A percentile compares a stretch with the other conserved stretches of the same genome.
Evolutionary conservation across 2,113 vertebrate genomes (phyloP).

Genomic region (Lagopus leucura): DNA sequence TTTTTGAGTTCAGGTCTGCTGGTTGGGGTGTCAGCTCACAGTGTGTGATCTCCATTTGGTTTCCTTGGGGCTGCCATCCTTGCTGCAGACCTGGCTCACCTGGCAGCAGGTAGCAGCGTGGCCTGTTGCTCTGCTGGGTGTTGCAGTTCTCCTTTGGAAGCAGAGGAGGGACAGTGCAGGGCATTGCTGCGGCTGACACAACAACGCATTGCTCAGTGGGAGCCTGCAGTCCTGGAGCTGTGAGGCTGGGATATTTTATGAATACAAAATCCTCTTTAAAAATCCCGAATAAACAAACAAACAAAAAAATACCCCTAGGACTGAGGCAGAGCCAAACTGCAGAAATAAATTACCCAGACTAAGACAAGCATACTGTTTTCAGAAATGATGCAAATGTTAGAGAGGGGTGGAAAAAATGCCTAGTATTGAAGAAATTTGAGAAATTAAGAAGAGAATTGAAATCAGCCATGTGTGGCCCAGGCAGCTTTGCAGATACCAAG

Average conservation of each 20-base stretch:
- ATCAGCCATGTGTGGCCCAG: neutral
- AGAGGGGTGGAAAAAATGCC: neutral
- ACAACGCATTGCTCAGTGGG: neutral
- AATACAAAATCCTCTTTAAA: slow-evolving; percentile 25
- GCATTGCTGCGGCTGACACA: neutral
- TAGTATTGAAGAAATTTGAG: neutral
- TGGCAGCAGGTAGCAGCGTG: neutral
- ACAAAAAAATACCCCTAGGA: neutral
- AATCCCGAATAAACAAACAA: neutral
- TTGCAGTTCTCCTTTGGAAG: neutral
- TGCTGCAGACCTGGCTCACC: neutral
- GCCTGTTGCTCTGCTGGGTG: neutral
- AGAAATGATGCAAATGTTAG: neutral
- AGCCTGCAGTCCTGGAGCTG: neutral
- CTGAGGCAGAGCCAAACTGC: neutral
- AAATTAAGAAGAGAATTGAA: neutral
- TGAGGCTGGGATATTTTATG: neutral
- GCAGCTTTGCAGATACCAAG: neutral
- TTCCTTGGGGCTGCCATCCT: fast-evolving
- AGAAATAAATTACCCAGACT: slow-evolving; percentile 8
- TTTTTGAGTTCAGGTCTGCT: neutral
- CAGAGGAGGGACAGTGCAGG: neutral
- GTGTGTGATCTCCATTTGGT: neutral
- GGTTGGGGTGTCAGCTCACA: neutral
- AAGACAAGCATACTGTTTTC: slow-evolving; percentile 16